A percentile compares a stretch with the other conserved stretches of the same genome.
Evolutionary conservation across 2,113 vertebrate species (phyloP).

Genomic region (Hippocampus abdominalis): DNA sequence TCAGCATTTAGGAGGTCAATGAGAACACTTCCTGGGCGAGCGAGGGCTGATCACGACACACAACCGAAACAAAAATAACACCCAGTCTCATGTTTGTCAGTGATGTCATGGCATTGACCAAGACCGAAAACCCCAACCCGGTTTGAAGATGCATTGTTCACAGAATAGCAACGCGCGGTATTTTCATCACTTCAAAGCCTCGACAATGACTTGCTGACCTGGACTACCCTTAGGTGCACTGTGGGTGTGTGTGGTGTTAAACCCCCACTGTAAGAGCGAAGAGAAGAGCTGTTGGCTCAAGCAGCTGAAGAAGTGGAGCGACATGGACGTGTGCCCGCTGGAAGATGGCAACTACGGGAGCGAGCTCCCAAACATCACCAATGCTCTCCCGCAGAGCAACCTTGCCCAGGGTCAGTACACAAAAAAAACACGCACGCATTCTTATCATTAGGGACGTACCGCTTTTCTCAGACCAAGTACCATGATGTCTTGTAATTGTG

Average conservation of each 20-base stretch:
- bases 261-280: constrained; percentile 95
- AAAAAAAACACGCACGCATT: not conserved
- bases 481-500: too few relatives aligned
- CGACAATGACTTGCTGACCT: constrained; percentile 9
- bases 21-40: constrained; percentile 62
- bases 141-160: not conserved
- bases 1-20: constrained; percentile 68
- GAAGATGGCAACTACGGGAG: constrained; percentile 97
- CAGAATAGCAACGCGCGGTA: not conserved
- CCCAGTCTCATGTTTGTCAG: constrained; percentile 17
- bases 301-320: constrained; percentile 92
- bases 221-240: constrained; percentile 80
- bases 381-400: constrained; percentile 88
- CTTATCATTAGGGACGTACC: not conserved
- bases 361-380: constrained; percentile 96
- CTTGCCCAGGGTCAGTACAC: constrained; percentile 83
- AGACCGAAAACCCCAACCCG: too few relatives aligned
- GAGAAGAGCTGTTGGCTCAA: constrained; percentile 93
- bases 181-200: not conserved
- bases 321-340: constrained; percentile 94
- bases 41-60: constrained; percentile 46
- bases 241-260: constrained; percentile 97
- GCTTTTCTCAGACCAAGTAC: not conserved
- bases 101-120: not conserved
- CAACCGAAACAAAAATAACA: constrained; percentile 35